Evolutionary conservation across 92 coral and sea anemone genomes (phyloP).

Genomic region (Plumapathes pennacea): DNA sequence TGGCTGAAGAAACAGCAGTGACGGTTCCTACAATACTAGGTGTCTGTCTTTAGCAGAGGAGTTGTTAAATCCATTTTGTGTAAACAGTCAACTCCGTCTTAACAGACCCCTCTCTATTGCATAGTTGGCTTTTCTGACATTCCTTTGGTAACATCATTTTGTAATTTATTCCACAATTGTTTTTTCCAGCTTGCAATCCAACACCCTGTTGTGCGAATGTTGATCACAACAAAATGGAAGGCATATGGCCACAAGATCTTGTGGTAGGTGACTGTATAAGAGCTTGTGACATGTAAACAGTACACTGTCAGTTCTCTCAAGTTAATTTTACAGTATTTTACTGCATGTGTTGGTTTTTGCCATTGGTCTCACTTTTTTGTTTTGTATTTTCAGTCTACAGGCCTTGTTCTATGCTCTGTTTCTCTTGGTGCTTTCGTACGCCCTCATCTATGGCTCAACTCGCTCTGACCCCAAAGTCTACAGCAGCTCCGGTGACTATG

Average conservation of each 20-base stretch:
- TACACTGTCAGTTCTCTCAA: background rate
- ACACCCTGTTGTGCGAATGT: conserved; percentile 83
- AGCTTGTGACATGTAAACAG: background rate
- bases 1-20: no score
- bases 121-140: no score
- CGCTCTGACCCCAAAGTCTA: conserved; percentile 54
- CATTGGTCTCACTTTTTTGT: background rate
- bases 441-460: conserved; percentile 62
- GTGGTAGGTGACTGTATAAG: conserved; percentile 50
- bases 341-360: background rate
- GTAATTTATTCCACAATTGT: no score
- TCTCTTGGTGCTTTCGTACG: conserved; percentile 51
- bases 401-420: conserved; percentile 56
- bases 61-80: no score
- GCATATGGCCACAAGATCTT: conserved; percentile 66
- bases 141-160: no score
- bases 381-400: conserved; percentile 39
- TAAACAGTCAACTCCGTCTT: no score
- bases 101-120: no score
- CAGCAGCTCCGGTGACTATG: conserved; percentile 31
- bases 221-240: conserved; percentile 72
- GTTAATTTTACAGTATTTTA: background rate
- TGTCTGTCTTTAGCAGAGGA: no score
- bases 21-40: no score
- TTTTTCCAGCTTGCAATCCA: conserved; percentile 65